Percentiles rank a stretch among this genome's conserved stretches.
These are phyloP conservation scores for Choloepus didactylus DNA, from an alignment of 2,797 vertebrate species.

Conservation along the genomic window DNA sequence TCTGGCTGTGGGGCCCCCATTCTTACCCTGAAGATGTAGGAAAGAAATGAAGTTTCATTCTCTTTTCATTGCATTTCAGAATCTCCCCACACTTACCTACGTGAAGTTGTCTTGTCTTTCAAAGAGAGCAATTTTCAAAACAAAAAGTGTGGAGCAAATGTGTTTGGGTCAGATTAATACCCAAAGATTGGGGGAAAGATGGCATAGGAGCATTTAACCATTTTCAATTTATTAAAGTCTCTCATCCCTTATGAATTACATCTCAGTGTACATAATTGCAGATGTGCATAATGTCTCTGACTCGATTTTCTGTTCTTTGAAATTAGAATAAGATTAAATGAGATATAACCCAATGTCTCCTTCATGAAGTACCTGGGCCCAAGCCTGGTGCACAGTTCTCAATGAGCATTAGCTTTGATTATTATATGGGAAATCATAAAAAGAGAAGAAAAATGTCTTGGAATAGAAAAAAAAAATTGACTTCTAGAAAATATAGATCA, in stretches of 20 bases:
- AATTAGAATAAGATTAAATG: constrained; percentile 39
- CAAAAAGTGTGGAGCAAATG: neutral
- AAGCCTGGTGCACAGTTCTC: neutral
- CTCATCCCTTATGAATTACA: neutral
- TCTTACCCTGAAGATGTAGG: neutral
- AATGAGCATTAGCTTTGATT: neutral
- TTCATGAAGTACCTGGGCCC: neutral
- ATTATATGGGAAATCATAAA: neutral
- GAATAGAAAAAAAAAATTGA: neutral
- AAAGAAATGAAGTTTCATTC: neutral
- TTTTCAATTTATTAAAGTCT: neutral
- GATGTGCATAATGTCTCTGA: neutral
- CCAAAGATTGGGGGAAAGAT: neutral
- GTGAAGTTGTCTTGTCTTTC: neutral
- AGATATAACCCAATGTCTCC: neutral
- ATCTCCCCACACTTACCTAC: neutral
- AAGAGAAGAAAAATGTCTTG: neutral
- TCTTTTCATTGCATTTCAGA: neutral
- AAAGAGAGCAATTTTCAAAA: constrained; percentile 23
- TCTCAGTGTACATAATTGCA: neutral
- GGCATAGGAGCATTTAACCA: neutral
- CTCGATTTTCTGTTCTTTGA: constrained; percentile 1
- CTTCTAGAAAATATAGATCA: neutral
- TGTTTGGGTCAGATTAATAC: neutral
- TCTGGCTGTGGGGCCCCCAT: accelerated